A percentile compares a stretch with the other conserved stretches of the same genome.
Evolutionary conservation across 1,140 invertebrate genomes (phyloP).

Genomic region (Holcopasites calliopsidis): DNA sequence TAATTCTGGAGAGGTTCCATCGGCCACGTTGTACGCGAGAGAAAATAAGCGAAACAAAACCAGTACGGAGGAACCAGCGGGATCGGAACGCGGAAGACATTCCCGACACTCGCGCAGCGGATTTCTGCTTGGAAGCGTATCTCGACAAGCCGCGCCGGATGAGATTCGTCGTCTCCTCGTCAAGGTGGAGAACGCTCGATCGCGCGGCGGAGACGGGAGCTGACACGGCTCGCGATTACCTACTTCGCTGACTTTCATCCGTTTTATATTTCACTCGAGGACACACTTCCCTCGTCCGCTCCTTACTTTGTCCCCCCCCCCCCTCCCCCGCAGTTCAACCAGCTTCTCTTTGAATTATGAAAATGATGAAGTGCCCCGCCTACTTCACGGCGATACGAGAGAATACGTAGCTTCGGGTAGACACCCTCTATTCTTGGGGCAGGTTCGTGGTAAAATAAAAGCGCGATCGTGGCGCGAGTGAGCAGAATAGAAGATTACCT

Average conservation of each 20-base stretch:
- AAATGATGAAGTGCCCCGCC: slow-evolving; percentile 1
- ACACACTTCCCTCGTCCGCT: slow-evolving; percentile 5
- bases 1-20: slow-evolving; percentile 31
- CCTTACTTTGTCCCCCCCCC: slow-evolving; percentile 3
- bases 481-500: too few species aligned
- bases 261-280: slow-evolving; percentile 27
- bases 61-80: not conserved
- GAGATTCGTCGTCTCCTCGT: slow-evolving; percentile 6
- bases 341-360: slow-evolving; percentile 1
- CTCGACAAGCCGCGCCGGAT: slow-evolving; percentile 12
- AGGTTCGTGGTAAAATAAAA: not conserved
- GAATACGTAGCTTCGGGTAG: not conserved
- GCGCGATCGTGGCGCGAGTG: not conserved
- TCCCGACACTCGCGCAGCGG: too few species aligned
- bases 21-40: slow-evolving; percentile 41
- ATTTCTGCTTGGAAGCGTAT: too few species aligned
- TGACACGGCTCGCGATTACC: slow-evolving; percentile 7
- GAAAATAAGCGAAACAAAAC: slow-evolving; percentile 42
- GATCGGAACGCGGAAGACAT: too few species aligned
- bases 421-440: not conserved
- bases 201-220: not conserved
- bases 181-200: not conserved
- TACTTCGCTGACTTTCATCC: slow-evolving; percentile 23
- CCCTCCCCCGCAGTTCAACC: too few species aligned
- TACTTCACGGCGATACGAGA: not conserved